Percentiles rank a stretch among this genome's conserved stretches.
Evolutionary conservation across 2,113 vertebrate genomes (phyloP).

Genomic region (Eulemur macaco): DNA sequence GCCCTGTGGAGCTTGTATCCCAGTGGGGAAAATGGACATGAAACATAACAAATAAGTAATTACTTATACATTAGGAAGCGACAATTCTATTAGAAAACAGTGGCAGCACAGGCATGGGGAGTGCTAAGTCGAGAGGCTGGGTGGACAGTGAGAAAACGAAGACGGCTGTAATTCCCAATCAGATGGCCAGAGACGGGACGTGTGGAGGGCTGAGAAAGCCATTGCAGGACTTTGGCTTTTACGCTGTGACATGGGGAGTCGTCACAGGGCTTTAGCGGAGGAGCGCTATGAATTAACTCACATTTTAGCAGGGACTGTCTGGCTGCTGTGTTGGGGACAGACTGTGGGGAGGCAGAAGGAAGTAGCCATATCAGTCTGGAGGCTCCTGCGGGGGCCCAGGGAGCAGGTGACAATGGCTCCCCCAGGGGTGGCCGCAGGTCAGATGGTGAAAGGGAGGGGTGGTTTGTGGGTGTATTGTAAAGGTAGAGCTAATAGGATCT

Average conservation of each 20-base stretch:
- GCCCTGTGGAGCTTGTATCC: neutral
- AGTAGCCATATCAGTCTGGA: neutral
- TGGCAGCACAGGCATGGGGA: neutral
- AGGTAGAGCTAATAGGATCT: neutral
- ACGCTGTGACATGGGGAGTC: neutral
- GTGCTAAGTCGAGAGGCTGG: too few relatives aligned
- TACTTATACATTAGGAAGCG: neutral
- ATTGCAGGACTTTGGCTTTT: neutral
- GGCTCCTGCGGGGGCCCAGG: too few relatives aligned
- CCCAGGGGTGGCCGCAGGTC: neutral
- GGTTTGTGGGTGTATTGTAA: neutral
- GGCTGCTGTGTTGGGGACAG: neutral
- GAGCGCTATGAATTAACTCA: too few relatives aligned
- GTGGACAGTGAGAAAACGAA: neutral
- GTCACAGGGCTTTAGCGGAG: too few relatives aligned
- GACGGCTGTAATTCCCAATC: neutral
- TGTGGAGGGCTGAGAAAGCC: too few relatives aligned
- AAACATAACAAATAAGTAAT: neutral
- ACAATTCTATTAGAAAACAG: neutral
- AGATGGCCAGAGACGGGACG: neutral
- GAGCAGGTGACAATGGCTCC: neutral
- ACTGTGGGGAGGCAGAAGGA: accelerated
- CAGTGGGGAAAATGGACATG: neutral
- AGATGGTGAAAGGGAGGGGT: neutral
- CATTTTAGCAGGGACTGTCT: neutral